A percentile compares a stretch with the other conserved stretches of the same genome.
Conservation (phyloP, 2,888 invertebrate genomes). For the Disparrhopalites patrizii region DNA sequence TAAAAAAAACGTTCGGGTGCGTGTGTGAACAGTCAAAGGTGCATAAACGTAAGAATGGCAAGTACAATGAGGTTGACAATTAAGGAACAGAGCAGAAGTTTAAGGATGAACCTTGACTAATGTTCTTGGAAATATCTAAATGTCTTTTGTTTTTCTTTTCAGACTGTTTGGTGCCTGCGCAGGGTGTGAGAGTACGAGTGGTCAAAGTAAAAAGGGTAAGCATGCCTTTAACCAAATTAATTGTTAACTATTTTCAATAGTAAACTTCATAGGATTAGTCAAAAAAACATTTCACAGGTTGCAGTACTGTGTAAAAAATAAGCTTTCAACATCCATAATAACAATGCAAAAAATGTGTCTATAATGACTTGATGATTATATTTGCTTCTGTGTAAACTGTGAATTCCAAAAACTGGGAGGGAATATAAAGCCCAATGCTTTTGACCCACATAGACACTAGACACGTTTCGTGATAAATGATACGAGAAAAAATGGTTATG, state of each 20-base stretch:
- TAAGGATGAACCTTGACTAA: not conserved
- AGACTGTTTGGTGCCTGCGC: slow-evolving; percentile 33
- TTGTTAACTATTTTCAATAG: not conserved
- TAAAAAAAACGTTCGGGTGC: too few species aligned
- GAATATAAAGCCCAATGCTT: too few species aligned
- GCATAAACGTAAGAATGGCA: too few species aligned
- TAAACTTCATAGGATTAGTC: not conserved
- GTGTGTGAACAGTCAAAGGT: too few species aligned
- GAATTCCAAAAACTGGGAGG: too few species aligned
- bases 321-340: slow-evolving; percentile 2
- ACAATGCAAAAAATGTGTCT: not conserved
- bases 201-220: slow-evolving; percentile 37
- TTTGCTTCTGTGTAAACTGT: too few species aligned
- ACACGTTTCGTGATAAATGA: too few species aligned
- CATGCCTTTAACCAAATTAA: not conserved
- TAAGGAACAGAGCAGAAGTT: too few species aligned
- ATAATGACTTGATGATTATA: not conserved
- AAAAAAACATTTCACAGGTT: not conserved
- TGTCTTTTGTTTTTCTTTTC: slow-evolving; percentile 8
- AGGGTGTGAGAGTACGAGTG: slow-evolving; percentile 34
- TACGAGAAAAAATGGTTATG: too few species aligned
- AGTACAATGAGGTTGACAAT: too few species aligned
- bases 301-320: not conserved
- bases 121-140: not conserved
- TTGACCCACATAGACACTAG: not conserved